Percentiles rank a stretch among this genome's conserved stretches.
These are phyloP conservation scores for Cerastis leucographa DNA, from an alignment of 2,888 invertebrate species.

Conservation along the genomic window DNA sequence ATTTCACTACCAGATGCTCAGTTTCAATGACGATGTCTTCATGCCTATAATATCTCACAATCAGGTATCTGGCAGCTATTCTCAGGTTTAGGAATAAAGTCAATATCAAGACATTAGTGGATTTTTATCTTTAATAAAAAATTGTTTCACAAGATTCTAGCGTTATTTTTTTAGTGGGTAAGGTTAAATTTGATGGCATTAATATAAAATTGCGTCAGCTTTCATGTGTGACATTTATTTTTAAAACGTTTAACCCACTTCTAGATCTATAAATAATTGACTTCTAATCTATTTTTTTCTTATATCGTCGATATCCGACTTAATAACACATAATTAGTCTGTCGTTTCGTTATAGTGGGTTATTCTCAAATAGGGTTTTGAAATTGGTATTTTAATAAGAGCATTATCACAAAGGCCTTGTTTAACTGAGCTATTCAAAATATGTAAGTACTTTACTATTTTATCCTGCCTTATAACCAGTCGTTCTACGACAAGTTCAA, in stretches of 20 bases:
- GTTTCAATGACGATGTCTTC: slow-evolving; percentile 11
- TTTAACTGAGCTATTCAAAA: background rate
- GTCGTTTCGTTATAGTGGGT: slow-evolving; percentile 10
- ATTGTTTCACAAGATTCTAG: background rate
- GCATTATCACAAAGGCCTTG: background rate
- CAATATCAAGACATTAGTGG: background rate
- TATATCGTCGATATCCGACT: slow-evolving; percentile 2
- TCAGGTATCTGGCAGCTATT: background rate
- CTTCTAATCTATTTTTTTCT: slow-evolving; percentile 12
- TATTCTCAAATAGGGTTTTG: background rate
- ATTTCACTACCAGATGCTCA: slow-evolving; percentile 53
- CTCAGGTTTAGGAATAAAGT: background rate
- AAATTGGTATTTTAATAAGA: background rate
- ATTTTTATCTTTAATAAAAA: background rate
- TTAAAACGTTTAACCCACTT: slow-evolving; percentile 16
- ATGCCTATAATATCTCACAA: slow-evolving; percentile 11
- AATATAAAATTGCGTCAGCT: slow-evolving; percentile 3
- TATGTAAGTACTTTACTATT: background rate
- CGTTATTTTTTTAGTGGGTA: background rate
- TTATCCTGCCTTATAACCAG: background rate
- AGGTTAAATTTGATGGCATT: slow-evolving; percentile 11
- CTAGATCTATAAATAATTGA: slow-evolving; percentile 16
- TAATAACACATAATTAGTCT: slow-evolving; percentile 5
- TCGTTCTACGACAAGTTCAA: background rate
- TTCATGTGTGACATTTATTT: slow-evolving; percentile 16